These are phyloP conservation scores for Apodemus speciosus DNA, from an alignment of 2,113 vertebrate species.

Conservation along the genomic window DNA sequence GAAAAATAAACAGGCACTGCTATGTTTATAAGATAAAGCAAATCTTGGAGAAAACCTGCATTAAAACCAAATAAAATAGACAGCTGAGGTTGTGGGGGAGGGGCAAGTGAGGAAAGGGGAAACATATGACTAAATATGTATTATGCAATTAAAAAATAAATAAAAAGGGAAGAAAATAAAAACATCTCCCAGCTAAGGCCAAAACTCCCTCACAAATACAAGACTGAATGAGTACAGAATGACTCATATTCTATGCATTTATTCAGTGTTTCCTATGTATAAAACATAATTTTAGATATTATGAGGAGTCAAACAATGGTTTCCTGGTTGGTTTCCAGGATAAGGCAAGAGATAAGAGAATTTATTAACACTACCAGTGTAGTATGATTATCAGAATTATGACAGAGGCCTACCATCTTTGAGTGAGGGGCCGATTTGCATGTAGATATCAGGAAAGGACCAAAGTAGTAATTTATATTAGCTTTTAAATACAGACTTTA, in stretches of 20 bases:
- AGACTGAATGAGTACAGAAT: not conserved
- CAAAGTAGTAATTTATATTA: not conserved
- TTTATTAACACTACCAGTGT: not conserved
- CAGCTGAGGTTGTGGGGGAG: not conserved
- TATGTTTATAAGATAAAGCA: slow-evolving; percentile 34
- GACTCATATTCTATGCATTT: slow-evolving; percentile 16
- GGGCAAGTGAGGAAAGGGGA: not conserved
- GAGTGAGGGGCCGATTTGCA: not conserved
- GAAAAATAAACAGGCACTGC: slow-evolving; percentile 52
- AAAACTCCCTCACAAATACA: not conserved
- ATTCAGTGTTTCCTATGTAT: not conserved
- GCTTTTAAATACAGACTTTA: slow-evolving; percentile 22
- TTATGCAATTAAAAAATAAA: not conserved
- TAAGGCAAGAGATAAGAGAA: not conserved
- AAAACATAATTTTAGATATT: slow-evolving; percentile 16
- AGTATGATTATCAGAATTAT: not conserved
- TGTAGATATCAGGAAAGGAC: not conserved
- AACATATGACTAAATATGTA: not conserved
- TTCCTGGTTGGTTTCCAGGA: not conserved
- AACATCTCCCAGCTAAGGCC: not conserved
- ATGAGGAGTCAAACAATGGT: not conserved
- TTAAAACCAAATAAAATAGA: slow-evolving; percentile 19
- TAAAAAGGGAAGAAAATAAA: not conserved
- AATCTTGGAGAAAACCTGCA: slow-evolving; percentile 25
- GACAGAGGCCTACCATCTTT: not conserved